Evolutionary conservation across 2,113 vertebrate species (phyloP).

Genomic region (Nothoprocta pentlandii): DNA sequence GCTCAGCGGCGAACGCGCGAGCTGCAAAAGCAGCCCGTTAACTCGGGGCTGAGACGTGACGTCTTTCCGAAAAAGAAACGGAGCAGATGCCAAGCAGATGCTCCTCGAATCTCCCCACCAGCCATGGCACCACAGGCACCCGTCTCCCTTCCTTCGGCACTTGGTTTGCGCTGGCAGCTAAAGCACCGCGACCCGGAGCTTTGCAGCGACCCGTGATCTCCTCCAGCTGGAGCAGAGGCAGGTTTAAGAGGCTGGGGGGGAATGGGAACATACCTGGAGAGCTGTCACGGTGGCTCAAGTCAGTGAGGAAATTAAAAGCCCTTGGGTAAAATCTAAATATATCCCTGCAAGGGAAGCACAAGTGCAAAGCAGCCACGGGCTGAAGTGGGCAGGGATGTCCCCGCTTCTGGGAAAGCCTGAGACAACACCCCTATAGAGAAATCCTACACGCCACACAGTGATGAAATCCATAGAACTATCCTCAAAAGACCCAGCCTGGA

Average conservation of each 20-base stretch:
- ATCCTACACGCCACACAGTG: background rate
- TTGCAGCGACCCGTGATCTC: background rate
- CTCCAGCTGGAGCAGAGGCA: background rate
- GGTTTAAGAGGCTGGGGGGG: background rate
- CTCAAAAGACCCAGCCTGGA: background rate
- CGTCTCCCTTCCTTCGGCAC: background rate
- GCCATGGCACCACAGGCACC: background rate
- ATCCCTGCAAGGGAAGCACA: conserved; percentile 10
- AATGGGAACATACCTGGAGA: background rate
- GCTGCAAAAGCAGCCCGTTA: background rate
- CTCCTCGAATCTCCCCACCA: background rate
- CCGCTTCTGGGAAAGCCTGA: too few relatives aligned
- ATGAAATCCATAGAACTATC: background rate
- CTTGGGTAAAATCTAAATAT: conserved; percentile 41
- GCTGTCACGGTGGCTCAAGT: background rate
- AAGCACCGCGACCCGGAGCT: background rate
- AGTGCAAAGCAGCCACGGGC: too few relatives aligned
- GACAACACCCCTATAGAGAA: background rate
- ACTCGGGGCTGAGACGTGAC: background rate
- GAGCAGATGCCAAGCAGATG: background rate
- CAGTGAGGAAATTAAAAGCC: conserved; percentile 17
- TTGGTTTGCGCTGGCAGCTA: rapidly evolving
- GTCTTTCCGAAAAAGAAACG: background rate
- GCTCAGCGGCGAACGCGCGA: background rate
- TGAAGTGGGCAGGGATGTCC: too few relatives aligned